Evolutionary conservation across 2,797 vertebrate genomes (phyloP).

Genomic region (Acestrorhynchus altus): DNA sequence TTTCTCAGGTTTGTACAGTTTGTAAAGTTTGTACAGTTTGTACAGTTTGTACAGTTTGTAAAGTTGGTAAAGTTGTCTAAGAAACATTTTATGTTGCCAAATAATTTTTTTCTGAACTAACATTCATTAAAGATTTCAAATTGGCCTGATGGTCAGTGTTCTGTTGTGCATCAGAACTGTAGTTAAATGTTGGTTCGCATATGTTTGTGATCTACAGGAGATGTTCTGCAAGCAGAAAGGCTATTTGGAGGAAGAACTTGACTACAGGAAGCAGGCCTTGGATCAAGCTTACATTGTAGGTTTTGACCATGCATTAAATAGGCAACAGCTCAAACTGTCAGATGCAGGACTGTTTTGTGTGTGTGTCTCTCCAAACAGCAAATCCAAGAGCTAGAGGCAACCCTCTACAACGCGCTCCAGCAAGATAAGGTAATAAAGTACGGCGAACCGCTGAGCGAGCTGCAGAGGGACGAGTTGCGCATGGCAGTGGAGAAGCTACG

Average conservation of each 20-base stretch:
- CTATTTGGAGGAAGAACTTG: conserved; percentile 96
- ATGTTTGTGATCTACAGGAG: conserved; percentile 77
- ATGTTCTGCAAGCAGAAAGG: conserved; percentile 99
- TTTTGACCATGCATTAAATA: neutral
- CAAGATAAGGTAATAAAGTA: conserved; percentile 98
- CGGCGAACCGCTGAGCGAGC: conserved; percentile 91
- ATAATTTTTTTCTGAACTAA: too few relatives aligned
- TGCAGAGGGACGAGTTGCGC: conserved; percentile 93
- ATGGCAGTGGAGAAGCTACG: conserved; percentile 94
- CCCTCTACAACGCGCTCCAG: conserved; percentile 96
- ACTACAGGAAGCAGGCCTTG: conserved; percentile 96
- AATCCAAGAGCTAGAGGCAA: conserved; percentile 99
- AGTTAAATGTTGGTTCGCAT: neutral
- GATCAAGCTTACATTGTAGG: conserved; percentile 97
- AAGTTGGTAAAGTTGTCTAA: too few relatives aligned
- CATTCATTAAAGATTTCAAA: neutral
- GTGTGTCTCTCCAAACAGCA: conserved; percentile 79
- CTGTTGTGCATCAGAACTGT: neutral
- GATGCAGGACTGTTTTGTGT: neutral
- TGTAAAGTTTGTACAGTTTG: too few relatives aligned
- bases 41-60: too few relatives aligned
- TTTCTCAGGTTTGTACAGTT: neutral
- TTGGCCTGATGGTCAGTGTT: neutral
- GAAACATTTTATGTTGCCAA: too few relatives aligned
- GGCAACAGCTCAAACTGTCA: neutral